phyloP scores from a whole-genome alignment of 2,888 invertebrate genomes.

The Nineta flava region DNA sequence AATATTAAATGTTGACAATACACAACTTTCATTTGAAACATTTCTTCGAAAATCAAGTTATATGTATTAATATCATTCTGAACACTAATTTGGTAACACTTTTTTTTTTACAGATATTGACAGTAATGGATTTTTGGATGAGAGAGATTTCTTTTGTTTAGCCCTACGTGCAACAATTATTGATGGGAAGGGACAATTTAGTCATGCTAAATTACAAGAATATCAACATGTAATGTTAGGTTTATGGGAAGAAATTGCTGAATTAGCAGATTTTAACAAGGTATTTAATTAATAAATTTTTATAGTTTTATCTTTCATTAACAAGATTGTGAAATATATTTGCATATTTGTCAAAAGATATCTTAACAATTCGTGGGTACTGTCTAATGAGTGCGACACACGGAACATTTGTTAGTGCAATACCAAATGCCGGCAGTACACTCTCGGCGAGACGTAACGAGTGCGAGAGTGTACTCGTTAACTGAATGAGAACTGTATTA shows the following conservation, averaged over 20 bases:
- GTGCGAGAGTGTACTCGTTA: no score
- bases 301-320: no score
- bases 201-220: slow-evolving; percentile 50
- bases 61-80: no score
- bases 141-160: slow-evolving; percentile 69
- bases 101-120: slow-evolving; percentile 50
- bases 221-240: slow-evolving; percentile 71
- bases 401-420: no score
- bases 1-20: no score
- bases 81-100: background rate
- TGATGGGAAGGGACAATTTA: slow-evolving; percentile 71
- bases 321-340: background rate
- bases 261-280: slow-evolving; percentile 76
- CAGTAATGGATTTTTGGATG: slow-evolving; percentile 68
- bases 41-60: no score
- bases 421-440: no score
- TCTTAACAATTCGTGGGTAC: background rate
- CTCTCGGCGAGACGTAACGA: no score
- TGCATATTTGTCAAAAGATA: background rate
- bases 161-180: slow-evolving; percentile 66
- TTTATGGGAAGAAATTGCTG: slow-evolving; percentile 74
- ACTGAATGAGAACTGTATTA: no score
- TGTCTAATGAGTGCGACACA: background rate
- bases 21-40: no score
- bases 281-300: slow-evolving; percentile 24